Evolutionary conservation across 2,113 vertebrate genomes (phyloP), one percentile per base, ranked within the genome.

Genomic region (Corydoras maculifer): DNA sequence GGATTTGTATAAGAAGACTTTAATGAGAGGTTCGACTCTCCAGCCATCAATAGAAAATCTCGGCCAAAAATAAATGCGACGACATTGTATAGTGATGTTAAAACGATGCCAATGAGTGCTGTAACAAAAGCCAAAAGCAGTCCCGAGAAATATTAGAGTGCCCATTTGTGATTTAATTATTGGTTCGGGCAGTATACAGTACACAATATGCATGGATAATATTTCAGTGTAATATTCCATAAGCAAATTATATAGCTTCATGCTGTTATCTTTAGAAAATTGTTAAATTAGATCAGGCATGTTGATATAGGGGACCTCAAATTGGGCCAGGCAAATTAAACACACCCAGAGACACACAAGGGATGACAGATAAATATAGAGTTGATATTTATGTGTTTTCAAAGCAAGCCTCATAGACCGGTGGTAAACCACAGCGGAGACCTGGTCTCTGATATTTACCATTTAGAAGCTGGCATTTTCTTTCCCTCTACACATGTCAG

Each of bases 201-300:
- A 43, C 35, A 43, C 35, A 43, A 48, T 57, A 10, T 14, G 51
- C 13, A 53, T 12, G 51, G 51, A 3, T 10, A 53, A 14, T 53
- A 12, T 62, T 66, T 30, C 65, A n/a, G 18, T 25, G 10, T 10
- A 53, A 14, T 53, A 12, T 62, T 66, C 43, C 65, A n/a, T 13
- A 62, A 75, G 54, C 55, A 65, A 14, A 58, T 54, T 53, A 62
- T 69, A 51, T 60, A 11, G 69, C 59, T 50, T 63, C 51, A 15
- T 66, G 67, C 53, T 67, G 67, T 58, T 67, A 50, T n/a, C 49
- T 76, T 74, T 72, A 77, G 30, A 12, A 61, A 49, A 53, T 14
- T 48, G 62, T 75, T 77, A 61, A 73, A 79, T 77, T 72, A 60
- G 61, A 72, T 73, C 43, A 54, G 32, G 31, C 64, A 77, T 65